Evolutionary conservation across 1,140 invertebrate genomes (phyloP), one percentile per base, ranked within the genome.

Genomic region (Psix sp.): DNA sequence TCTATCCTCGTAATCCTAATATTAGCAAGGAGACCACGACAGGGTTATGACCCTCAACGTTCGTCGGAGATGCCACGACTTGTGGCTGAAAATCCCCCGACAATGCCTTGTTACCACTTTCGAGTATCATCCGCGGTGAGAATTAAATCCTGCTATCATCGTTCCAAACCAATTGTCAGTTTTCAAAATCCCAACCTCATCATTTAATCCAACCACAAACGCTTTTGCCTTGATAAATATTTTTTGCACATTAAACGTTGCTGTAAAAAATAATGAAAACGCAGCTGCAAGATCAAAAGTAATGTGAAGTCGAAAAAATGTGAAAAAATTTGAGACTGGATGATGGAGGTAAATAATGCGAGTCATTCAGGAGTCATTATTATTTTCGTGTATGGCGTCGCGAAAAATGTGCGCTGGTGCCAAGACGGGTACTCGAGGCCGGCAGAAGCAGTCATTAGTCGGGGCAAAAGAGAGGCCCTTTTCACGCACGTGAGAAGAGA

Each of bases 11-110:
- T 76, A 75, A 79, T 79, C 71, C 68, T 20, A 71, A 49, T 72
- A 77, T 75, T 78, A 73, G 56, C 39, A 76, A 77, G 60, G 63
- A 68, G 65, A 77, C 67, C 65, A 71, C 59, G 67, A 78, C 73
- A 74, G 45, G 59, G 70, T 80, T 77, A 57, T 67, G 72, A 74
- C 60, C 68, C 63, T 62, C 48, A 52, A 52, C 46, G 62, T 51
- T 48, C 21, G 63, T 39, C 39, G 35, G 70, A 75, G 54, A 75
- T 65, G 57, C 52, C 46, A 39, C 59, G 39, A 65, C 29, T 74
- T 74, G 62, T 15, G 71, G 49, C 40, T 48, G 52, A 54, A 70
- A 70, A 75, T 70, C 65, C 57, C 14, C 18, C 39, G 60, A 66
- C 54, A 70, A 75, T 75, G 59, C 40, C 52, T 52, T 56, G 65